A percentile compares a stretch with the other conserved stretches of the same genome.
These are phyloP conservation scores for Frankliniella intonsa DNA, from an alignment of 2,888 invertebrate species.

Conservation along the genomic window DNA sequence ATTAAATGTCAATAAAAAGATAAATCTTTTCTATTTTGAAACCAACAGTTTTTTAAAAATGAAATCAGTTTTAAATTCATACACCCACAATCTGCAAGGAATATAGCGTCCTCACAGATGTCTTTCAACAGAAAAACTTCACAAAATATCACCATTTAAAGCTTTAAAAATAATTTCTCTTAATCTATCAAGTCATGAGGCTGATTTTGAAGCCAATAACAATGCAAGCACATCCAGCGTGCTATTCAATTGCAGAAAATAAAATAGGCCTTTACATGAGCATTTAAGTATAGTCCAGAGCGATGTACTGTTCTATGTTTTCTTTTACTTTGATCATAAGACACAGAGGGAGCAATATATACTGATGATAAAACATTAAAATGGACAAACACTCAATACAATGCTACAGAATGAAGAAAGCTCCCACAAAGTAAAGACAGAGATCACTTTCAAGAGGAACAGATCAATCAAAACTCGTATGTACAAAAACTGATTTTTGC, in stretches of 20 bases:
- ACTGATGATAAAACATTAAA: constrained; percentile 13
- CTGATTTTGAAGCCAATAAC: constrained; percentile 23
- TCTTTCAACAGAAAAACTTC: constrained; percentile 17
- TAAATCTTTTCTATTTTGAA: constrained; percentile 5
- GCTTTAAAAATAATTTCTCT: constrained; percentile 22
- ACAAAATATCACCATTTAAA: constrained; percentile 27
- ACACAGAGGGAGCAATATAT: constrained; percentile 15
- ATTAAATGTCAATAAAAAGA: constrained; percentile 17
- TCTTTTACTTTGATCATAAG: not conserved
- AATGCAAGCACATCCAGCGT: constrained; percentile 24
- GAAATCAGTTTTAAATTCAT: not conserved
- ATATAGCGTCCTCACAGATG: not conserved
- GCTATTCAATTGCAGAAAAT: constrained; percentile 4
- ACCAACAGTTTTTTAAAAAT: not conserved
- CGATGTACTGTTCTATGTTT: not conserved
- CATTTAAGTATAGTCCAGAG: constrained; percentile 22
- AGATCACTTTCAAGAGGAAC: constrained; percentile 12
- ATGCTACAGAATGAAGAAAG: not conserved
- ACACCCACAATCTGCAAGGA: not conserved
- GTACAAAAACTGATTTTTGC: constrained; percentile 1
- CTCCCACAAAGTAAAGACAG: not conserved
- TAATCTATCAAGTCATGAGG: constrained; percentile 16
- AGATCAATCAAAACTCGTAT: not conserved
- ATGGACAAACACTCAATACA: constrained; percentile 17
- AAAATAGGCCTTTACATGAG: constrained; percentile 20